Evolutionary conservation across 2,888 invertebrate genomes (phyloP), one percentile per base, ranked within the genome.

Genomic region (Tryphoninae sp.): DNA sequence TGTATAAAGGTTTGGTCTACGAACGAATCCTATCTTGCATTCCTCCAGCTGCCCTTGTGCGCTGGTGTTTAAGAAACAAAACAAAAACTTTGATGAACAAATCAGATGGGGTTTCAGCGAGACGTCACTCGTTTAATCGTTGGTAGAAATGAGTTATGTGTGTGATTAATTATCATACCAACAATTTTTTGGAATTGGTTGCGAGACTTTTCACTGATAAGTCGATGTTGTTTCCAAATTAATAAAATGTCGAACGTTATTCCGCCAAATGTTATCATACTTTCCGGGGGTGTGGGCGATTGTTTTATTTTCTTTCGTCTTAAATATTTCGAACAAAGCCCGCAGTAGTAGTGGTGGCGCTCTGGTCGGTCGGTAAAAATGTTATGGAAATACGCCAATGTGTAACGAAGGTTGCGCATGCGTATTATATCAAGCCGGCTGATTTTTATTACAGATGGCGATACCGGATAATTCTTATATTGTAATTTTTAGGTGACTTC

Each of bases 11-110:
- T 58, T 9, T 58, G 19, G 9, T 19, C 22, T 33, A 51, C 22
- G 88, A 89, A 88, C 86, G 87, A 90, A 89, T 89, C 87, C 88
- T 89, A 90, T 90, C 89, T 87, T 77, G 49, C 79, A 73, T 82
- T 75, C 80, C 81, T 84, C 79, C 81, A 84, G 83, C 85, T 84
- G 84, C 74, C 73, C 23, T 53, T 4, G 62, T 22, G n/a, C 64
- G 23, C n/a, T 81, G 59, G 40, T 61, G 42, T 69, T 65, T 74
- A 42, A 26, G 49, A 53, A 61, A 55, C 55, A 40, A 62, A 71
- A 40, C 19, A 16, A 33, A 19, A 51, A 23, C 26, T 26, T 23
- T 22, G 58, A 26, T n/a, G 55, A 55, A 16, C 22, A 16, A 55
- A 55, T 55, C 45, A 45, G 45, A 45, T 11, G 45, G 11, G 45